A percentile compares a stretch with the other conserved stretches of the same genome.
Evolutionary conservation across 1,140 invertebrate genomes (phyloP).

Genomic region (Drosophila triauraria): DNA sequence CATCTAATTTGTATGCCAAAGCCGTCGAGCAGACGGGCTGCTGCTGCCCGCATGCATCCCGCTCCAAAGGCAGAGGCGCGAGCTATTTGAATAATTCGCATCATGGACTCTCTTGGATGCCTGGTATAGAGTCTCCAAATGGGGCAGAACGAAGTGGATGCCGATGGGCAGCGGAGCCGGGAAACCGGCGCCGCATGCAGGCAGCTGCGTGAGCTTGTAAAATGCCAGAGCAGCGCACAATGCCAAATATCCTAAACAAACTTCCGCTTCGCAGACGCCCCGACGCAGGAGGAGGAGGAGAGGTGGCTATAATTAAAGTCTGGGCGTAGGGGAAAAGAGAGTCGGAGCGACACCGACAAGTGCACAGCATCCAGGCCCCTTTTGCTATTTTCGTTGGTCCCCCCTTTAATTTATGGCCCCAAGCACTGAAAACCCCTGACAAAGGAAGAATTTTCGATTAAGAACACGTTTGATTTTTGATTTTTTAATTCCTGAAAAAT

Average conservation of each 20-base stretch:
- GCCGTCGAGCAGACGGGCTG: conserved; percentile 9
- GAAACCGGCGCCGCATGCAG: conserved; percentile 19
- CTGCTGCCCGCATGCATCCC: conserved; percentile 35
- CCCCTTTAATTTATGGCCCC: conserved; percentile 6
- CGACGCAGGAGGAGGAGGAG: conserved; percentile 29
- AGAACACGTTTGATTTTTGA: neutral
- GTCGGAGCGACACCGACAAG: conserved; percentile 18
- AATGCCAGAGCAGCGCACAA: conserved; percentile 46
- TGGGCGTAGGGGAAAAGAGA: neutral
- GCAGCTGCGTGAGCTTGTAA: conserved; percentile 63
- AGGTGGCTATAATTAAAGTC: conserved; percentile 70
- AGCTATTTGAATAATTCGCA: conserved; percentile 73
- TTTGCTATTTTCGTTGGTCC: conserved; percentile 35
- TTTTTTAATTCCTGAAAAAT: neutral
- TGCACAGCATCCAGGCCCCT: conserved; percentile 32
- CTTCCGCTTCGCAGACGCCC: conserved; percentile 63
- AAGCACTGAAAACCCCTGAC: conserved; percentile 2
- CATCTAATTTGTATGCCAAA: conserved; percentile 60
- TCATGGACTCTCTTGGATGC: conserved; percentile 50
- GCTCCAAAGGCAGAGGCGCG: conserved; percentile 45
- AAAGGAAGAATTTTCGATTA: neutral
- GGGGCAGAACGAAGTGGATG: conserved; percentile 18
- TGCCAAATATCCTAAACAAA: conserved; percentile 80
- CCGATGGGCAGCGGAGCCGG: conserved; percentile 2
- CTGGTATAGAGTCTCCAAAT: conserved; percentile 29